phyloP scores from a whole-genome alignment of 2,797 vertebrate species.

The Gephyroberyx darwinii region DNA sequence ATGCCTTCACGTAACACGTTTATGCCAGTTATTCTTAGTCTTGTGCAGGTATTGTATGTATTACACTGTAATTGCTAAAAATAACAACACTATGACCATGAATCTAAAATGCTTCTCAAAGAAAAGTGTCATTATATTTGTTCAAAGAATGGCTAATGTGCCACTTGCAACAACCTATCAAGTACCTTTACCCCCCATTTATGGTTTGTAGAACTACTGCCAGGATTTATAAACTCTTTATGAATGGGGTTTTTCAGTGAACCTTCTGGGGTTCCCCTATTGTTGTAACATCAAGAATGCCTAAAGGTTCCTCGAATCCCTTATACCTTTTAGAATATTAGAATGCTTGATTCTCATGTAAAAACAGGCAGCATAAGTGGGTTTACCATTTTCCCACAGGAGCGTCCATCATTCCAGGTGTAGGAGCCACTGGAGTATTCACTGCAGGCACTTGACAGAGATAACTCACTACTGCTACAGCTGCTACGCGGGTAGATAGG shows the following conservation, averaged over 20 bases:
- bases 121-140: too few species aligned
- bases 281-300: not conserved
- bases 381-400: slow-evolving; percentile 85
- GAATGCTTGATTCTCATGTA: not conserved
- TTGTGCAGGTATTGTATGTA: too few species aligned
- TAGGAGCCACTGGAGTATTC: slow-evolving; percentile 93
- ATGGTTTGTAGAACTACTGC: not conserved
- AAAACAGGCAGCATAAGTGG: not conserved
- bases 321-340: not conserved
- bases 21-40: too few species aligned
- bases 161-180: too few species aligned
- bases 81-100: too few species aligned
- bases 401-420: slow-evolving; percentile 89
- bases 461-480: slow-evolving; percentile 93
- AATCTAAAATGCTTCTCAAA: too few species aligned
- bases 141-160: too few species aligned
- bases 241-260: not conserved
- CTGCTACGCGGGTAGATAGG: slow-evolving; percentile 87
- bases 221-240: not conserved
- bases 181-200: too few species aligned
- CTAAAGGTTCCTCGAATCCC: not conserved
- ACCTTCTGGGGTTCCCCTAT: not conserved
- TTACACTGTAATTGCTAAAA: too few species aligned
- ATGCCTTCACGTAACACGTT: not conserved
- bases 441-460: slow-evolving; percentile 93